Evolutionary conservation across 2,113 vertebrate species (phyloP), one percentile per base, ranked within the genome.

Genomic region (Holacanthus passer): DNA sequence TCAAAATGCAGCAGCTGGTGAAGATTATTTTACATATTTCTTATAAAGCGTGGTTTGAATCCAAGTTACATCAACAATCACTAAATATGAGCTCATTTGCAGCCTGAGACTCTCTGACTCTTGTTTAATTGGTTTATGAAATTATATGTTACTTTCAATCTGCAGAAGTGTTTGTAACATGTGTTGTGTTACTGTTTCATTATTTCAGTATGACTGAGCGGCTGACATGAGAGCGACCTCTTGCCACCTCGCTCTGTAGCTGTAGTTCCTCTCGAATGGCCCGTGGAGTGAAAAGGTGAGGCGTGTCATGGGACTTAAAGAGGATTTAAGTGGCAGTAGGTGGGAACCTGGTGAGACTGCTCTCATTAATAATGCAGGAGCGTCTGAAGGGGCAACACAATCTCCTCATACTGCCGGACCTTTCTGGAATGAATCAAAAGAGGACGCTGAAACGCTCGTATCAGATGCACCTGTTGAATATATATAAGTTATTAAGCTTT

Each of bases 301-400:
- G 74, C 53, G 84, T 73, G 60, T 71, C 59, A 63, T 31, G 52
- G 60, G 65, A 81, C 69, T 84, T 77, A 63, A 63, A 37, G 66
- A 83, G 83, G 75, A 82, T 81, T 76, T 87, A 85, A 87, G 81
- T 83, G 87, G 82, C 81, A 39, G 37, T 8, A 50, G 81, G 65
- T 82, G 82, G 69, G 70, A 64, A 87, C 43, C 48, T 65, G 64
- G 77, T 68, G 72, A 84, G 78, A 88, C 86, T 65, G 69, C 62
- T 81, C 45, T 56, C 22, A 79, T 90, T 76, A 92, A 92, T 90
- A 89, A 88, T 91, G 81, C 66, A 92, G 7, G n/a, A 73, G 56
- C 17, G 84, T 87, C 85, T 88, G 82, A 83, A 69, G 80, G 65
- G 80, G 79, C 85, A 87, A 90, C 59, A 88, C 70, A 81, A 84